Evolutionary conservation across 2,113 vertebrate species (phyloP).

Genomic region (Cyprinodon brontotheroides): DNA sequence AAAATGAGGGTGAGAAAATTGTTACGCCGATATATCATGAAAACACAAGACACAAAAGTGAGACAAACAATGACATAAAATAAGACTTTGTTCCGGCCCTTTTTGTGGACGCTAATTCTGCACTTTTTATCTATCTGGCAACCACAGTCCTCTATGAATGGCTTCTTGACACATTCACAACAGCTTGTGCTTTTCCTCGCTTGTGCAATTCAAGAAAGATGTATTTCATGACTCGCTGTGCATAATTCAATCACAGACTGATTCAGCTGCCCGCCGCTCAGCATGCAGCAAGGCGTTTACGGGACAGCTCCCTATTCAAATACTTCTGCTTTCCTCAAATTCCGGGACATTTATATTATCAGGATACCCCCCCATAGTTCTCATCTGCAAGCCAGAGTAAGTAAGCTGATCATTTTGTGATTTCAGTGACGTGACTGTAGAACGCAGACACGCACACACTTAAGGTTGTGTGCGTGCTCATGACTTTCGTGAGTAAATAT

Average conservation of each 20-base stretch:
- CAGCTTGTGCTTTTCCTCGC: conserved; percentile 48
- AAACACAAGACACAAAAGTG: conserved; percentile 55
- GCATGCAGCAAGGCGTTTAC: conserved; percentile 83
- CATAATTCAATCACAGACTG: conserved; percentile 88
- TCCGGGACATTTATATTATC: conserved; percentile 61
- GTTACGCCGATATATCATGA: not conserved
- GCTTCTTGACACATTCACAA: conserved; percentile 33
- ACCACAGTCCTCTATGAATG: conserved; percentile 51
- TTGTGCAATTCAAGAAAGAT: conserved; percentile 66
- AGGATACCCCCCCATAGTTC: conserved; percentile 62
- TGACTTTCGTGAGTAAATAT: no score
- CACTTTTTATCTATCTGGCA: conserved; percentile 44
- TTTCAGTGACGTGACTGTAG: conserved; percentile 86
- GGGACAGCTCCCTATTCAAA: conserved; percentile 84
- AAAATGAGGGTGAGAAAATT: conserved; percentile 52
- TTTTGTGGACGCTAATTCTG: conserved; percentile 74
- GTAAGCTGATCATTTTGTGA: conserved; percentile 87
- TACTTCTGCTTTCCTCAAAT: conserved; percentile 66
- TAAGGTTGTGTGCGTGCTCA: conserved; percentile 53
- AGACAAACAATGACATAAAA: not conserved
- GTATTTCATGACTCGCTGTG: conserved; percentile 63
- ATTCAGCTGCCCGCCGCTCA: conserved; percentile 90
- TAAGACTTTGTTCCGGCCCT: conserved; percentile 71
- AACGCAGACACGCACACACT: conserved; percentile 60
- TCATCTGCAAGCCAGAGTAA: conserved; percentile 38